These are phyloP conservation scores for Ericerus pela DNA, from an alignment of 1,140 invertebrate genomes.

Conservation along the genomic window DNA sequence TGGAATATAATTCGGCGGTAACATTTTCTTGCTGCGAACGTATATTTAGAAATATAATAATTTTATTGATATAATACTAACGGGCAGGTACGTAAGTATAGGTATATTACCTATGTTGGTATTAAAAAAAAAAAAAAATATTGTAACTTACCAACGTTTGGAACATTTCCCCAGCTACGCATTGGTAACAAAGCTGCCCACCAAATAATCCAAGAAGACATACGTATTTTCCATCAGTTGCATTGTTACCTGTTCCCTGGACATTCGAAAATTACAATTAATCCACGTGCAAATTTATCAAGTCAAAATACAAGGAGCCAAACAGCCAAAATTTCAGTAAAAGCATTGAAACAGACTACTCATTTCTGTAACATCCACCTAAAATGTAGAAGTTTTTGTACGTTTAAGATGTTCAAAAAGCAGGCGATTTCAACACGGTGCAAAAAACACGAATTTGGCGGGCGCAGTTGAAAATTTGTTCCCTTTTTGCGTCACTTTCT, in stretches of 20 bases:
- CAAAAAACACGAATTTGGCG: too few relatives aligned
- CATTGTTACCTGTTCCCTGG: background rate
- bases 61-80: background rate
- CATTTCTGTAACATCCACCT: too few relatives aligned
- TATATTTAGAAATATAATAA: background rate
- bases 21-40: background rate
- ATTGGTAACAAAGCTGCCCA: constrained; percentile 4
- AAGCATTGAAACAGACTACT: too few relatives aligned
- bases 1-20: background rate
- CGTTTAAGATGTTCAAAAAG: too few relatives aligned
- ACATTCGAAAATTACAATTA: too few relatives aligned
- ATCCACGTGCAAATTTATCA: too few relatives aligned
- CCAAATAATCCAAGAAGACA: background rate
- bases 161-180: background rate
- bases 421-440: too few relatives aligned
- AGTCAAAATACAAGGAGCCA: too few relatives aligned
- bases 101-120: background rate
- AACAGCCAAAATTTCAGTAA: too few relatives aligned
- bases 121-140: background rate
- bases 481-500: too few relatives aligned
- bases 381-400: too few relatives aligned
- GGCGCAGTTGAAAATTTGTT: too few relatives aligned
- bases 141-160: background rate
- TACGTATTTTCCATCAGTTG: constrained; percentile 10
- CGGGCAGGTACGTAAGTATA: background rate